A percentile compares a stretch with the other conserved stretches of the same genome.
Evolutionary conservation across 2,888 invertebrate species (phyloP).

Genomic region (Parnassius smintheus): DNA sequence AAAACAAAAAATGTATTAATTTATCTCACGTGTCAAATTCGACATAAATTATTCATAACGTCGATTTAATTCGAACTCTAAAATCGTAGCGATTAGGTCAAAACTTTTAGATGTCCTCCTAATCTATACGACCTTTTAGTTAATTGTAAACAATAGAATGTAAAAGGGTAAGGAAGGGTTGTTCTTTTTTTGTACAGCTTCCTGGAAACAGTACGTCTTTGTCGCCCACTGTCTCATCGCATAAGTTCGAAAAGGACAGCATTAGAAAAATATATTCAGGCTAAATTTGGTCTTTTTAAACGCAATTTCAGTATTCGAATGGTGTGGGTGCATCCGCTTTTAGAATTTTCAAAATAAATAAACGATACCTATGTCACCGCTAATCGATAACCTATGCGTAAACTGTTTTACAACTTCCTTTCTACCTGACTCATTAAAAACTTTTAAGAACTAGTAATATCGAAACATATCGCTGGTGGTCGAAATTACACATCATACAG

Average conservation of each 20-base stretch:
- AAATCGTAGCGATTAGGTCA: constrained; percentile 36
- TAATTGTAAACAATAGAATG: constrained; percentile 67
- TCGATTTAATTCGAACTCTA: constrained; percentile 44
- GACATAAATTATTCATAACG: constrained; percentile 30
- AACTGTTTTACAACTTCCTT: constrained; percentile 73
- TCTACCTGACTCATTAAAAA: background rate
- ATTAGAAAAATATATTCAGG: constrained; percentile 40
- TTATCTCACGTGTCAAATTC: constrained; percentile 35
- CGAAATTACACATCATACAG: too few relatives aligned
- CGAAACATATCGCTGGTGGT: too few relatives aligned
- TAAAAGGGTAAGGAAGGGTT: constrained; percentile 78
- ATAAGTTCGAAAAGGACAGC: constrained; percentile 46
- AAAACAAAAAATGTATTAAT: constrained; percentile 62
- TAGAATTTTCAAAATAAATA: constrained; percentile 72
- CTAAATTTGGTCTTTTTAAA: constrained; percentile 49
- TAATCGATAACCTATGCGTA: constrained; percentile 62
- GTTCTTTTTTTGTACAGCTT: constrained; percentile 77
- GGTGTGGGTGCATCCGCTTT: constrained; percentile 76
- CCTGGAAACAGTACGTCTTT: constrained; percentile 63
- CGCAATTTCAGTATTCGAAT: constrained; percentile 76
- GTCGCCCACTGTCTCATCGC: constrained; percentile 41
- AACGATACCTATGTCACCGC: constrained; percentile 50
- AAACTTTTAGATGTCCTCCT: constrained; percentile 39
- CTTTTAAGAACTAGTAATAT: background rate
- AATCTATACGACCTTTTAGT: constrained; percentile 51